Base-by-base conservation (phyloP, 2,888 invertebrate species). In the Pandemis cinnamomeana region DNA sequence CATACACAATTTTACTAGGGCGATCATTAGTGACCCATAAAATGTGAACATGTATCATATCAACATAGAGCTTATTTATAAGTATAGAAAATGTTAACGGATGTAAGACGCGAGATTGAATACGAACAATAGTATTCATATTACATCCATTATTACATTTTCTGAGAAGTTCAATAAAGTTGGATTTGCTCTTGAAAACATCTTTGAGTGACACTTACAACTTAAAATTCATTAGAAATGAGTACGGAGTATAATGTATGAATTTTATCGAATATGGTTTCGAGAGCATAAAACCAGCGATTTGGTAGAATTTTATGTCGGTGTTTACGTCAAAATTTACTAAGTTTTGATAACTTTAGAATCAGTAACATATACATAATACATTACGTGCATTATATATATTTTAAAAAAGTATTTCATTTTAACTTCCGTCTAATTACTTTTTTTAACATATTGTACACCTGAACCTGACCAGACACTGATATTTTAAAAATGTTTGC, bases 71-170 rank as follows among this genome's bases (percentile, higher is more conserved):
- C n/a, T 62, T 20, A 27, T 4, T 61, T 61, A 7, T 48, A 48
- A 42, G 13, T 15, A 41, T 61, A 27, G 76, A 82, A 87, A 87
- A 87, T 87, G 87, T 86, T 83, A 79, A 80, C 81, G 83, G 84
- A 84, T 87, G 91, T 87, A 85, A 82, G 92, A 89, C 91, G 93
- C 93, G 93, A 92, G 91, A 88, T 88, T 83, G 88, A 86, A 88
- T 89, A 89, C 83, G 75, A 36, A 36, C 76, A 81, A 78, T 58
- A 79, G 83, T 89, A 89, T 89, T 89, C 88, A 83, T 80, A 89
- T 86, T 87, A 85, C 89, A 88, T 87, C 84, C 79, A 82, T 87
- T 87, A 80, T 83, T 81, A 87, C 83, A 87, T 90, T 90, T 87
- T 84, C 76, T 61, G n/a, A 7, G 75, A 76, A 77, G 66, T 77